phyloP scores from a whole-genome alignment of 2,888 invertebrate species.

The Himalopsyche anomala region DNA sequence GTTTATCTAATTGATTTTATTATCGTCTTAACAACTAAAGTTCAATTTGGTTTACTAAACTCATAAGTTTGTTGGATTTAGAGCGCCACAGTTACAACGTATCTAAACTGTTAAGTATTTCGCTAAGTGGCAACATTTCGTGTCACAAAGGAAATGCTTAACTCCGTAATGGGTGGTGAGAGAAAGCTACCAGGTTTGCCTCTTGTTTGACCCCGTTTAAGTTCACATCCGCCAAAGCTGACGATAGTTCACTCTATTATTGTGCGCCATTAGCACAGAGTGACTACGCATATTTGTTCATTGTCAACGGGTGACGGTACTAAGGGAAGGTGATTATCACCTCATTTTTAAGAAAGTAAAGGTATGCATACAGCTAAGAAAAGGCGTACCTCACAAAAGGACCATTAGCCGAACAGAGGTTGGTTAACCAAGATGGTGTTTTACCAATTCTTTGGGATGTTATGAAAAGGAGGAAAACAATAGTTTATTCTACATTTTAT shows the following conservation, averaged over 20 bases:
- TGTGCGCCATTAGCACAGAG: slow-evolving; percentile 14
- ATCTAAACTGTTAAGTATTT: slow-evolving; percentile 31
- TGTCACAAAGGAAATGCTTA: slow-evolving; percentile 47
- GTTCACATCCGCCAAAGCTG: slow-evolving; percentile 29
- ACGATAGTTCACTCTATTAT: slow-evolving; percentile 30
- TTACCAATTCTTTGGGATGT: background rate
- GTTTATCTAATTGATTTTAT: too few species aligned
- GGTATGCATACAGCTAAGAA: background rate
- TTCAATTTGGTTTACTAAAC: background rate
- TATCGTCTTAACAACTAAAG: too few species aligned
- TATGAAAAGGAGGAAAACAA: too few species aligned
- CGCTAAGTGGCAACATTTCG: slow-evolving; percentile 49
- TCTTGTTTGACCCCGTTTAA: slow-evolving; percentile 34
- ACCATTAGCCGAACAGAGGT: background rate
- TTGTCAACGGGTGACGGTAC: slow-evolving; percentile 8
- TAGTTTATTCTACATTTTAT: too few species aligned
- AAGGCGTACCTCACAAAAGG: background rate
- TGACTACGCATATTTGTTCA: slow-evolving; percentile 24
- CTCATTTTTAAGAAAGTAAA: background rate
- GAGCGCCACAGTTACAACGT: background rate
- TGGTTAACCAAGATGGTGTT: background rate
- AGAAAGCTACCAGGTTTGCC: slow-evolving; percentile 26
- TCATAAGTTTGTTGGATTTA: background rate
- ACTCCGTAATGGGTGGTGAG: slow-evolving; percentile 10
- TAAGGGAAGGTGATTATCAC: slow-evolving; percentile 9